Conservation (phyloP, 1,140 invertebrate genomes). For the Aphaenogaster floridana region DNA sequence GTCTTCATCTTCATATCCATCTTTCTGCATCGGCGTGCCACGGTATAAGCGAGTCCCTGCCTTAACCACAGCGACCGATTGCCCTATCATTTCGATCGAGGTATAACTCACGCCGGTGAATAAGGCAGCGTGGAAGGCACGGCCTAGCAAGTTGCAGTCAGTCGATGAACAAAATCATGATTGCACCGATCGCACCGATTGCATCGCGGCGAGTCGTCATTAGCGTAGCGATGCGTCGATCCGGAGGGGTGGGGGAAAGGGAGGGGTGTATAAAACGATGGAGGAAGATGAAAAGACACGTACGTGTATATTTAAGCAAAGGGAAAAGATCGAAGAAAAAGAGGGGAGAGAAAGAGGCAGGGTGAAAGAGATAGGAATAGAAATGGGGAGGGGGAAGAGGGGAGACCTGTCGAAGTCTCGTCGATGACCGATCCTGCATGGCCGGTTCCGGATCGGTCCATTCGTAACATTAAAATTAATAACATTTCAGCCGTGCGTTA, state of each 20-base stretch:
- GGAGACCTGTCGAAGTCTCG: slow-evolving; percentile 5
- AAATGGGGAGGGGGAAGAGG: neutral
- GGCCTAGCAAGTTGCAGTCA: slow-evolving; percentile 50
- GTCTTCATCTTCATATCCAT: slow-evolving; percentile 60
- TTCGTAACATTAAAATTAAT: slow-evolving; percentile 76
- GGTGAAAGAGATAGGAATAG: neutral
- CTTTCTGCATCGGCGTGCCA: slow-evolving; percentile 44
- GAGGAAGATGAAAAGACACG: slow-evolving; percentile 48
- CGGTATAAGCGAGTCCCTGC: slow-evolving; percentile 48
- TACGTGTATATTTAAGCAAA: slow-evolving; percentile 50
- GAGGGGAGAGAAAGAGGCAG: neutral
- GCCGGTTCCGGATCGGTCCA: slow-evolving; percentile 2
- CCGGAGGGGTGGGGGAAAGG: neutral
- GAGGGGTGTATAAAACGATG: slow-evolving; percentile 34
- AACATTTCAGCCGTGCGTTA: slow-evolving; percentile 72
- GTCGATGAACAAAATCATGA: slow-evolving; percentile 63
- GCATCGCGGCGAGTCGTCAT: slow-evolving; percentile 65
- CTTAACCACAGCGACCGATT: slow-evolving; percentile 67
- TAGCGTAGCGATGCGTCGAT: slow-evolving; percentile 47
- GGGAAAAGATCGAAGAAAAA: neutral
- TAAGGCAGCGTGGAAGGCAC: slow-evolving; percentile 10
- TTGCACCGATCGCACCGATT: slow-evolving; percentile 64
- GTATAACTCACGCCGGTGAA: slow-evolving; percentile 11
- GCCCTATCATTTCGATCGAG: slow-evolving; percentile 71
- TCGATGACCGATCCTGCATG: slow-evolving; percentile 5